Base-by-base conservation (phyloP, 2,113 vertebrate species). In the Ornithorhynchus anatinus region DNA sequence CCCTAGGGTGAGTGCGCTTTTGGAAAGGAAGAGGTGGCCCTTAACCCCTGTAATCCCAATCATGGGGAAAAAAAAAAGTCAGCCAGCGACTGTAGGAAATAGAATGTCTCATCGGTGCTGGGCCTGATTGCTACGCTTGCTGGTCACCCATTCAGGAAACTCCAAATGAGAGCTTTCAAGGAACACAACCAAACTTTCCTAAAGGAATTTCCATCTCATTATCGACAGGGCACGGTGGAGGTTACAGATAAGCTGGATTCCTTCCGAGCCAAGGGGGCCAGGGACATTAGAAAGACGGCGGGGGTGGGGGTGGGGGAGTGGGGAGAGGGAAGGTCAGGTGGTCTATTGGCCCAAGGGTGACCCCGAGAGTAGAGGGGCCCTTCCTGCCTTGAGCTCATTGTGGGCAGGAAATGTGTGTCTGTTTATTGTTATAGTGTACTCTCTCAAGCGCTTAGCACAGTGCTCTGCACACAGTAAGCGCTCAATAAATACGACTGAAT, bases 81-180 rank as follows among this genome's bases (percentile, higher is more conserved):
- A 43, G 19, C 61, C 70, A 6, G 0, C 39, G 70, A 37, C 70
- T n/a, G n/a, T 22, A 27, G 69, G 44, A 64, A n/a, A n/a, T n/a
- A n/a, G n/a, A n/a, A n/a, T n/a, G n/a, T n/a, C n/a, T n/a, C n/a
- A n/a, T n/a, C n/a, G n/a, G 43, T 13, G 10, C 51, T 35, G 44
- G 59, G 42, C 72, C 53, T 72, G 68, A 84, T 48, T 52, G 68
- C 6, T 12, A 33, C 12, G 32, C 40, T 13, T 75, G 17, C 27
- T 23, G 20, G 70, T 10, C 43, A 36, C 25, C 44, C 45, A 20
- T 74, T 42, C 36, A 67, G 70, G 53, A 88, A 86, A 74, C 54
- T 62, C 43, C 48, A 79, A 67, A 76, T 69, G 48, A 16, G 31
- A 59, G 15, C 39, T 35, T 9, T 6, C 48, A 31, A 20, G 31